Percentiles rank a stretch among this genome's conserved stretches.
phyloP scores from a whole-genome alignment of 2,113 vertebrate species.

The Pseudopodoces humilis region DNA sequence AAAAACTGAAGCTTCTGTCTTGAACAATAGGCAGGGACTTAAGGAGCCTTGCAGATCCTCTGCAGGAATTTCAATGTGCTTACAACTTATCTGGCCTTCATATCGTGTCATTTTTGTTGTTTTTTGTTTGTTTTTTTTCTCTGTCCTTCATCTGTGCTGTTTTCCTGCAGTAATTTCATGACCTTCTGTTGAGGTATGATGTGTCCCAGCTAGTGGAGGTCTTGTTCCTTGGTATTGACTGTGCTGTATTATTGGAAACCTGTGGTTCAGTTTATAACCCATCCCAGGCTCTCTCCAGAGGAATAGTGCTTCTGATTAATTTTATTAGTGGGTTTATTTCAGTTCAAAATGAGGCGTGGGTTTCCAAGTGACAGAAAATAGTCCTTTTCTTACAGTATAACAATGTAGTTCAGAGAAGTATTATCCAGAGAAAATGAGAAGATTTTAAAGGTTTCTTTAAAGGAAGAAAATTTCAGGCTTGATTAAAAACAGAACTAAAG shows the following conservation, averaged over 20 bases:
- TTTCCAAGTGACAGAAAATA: slow-evolving; percentile 63
- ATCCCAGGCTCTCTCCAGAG: slow-evolving; percentile 23
- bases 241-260: slow-evolving; percentile 8
- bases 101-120: background rate
- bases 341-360: slow-evolving; percentile 59
- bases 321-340: slow-evolving; percentile 67
- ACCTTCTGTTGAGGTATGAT: slow-evolving; percentile 2
- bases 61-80: background rate
- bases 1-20: background rate
- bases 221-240: slow-evolving; percentile 5
- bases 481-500: slow-evolving; percentile 49
- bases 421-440: slow-evolving; percentile 56
- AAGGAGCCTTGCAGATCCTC: background rate
- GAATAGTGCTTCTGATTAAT: slow-evolving; percentile 49
- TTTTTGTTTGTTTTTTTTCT: background rate
- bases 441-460: slow-evolving; percentile 50
- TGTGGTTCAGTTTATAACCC: slow-evolving; percentile 39
- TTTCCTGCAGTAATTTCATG: background rate
- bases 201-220: background rate
- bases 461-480: slow-evolving; percentile 45
- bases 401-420: slow-evolving; percentile 40
- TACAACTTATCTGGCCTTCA: background rate
- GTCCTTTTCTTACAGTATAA: slow-evolving; percentile 45
- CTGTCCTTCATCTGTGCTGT: background rate
- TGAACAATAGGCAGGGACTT: background rate